Base-by-base conservation (phyloP, 2,113 vertebrate species). In the Mirza zaza region DNA sequence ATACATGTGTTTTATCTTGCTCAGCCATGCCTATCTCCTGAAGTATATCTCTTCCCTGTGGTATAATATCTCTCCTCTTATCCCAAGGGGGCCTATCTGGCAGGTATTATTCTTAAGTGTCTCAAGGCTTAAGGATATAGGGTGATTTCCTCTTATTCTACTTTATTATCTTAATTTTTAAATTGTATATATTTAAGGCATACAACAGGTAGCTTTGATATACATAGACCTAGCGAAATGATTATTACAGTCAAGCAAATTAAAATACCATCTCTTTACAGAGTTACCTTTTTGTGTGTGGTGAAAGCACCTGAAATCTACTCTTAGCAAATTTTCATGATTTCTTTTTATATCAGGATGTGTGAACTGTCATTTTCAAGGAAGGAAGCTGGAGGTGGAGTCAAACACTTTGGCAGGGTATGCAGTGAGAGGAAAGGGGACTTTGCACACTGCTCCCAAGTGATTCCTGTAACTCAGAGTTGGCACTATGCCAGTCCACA, bases 1-100 rank as follows among this genome's bases (percentile, higher is more conserved):
- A 18, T 6, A 4, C 3, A 2, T 9, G n/a, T 29, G 20, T 32
- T 23, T 27, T 32, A n/a, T 45, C 34, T 7, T 0, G 29, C 42
- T 48, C 10, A 17, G 59, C 61, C 12, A 34, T 17, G 4, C 29
- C 5, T 9, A 48, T 21, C 12, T 5, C 70, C 52, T 70, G 36
- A 4, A 50, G 29, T 20, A 25, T 34, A 29, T 34, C 5, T 1
- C 0, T 71, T 59, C 8, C 13, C 32, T 42, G 34, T 36, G 5
- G 11, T n/a, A 15, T 5, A 15, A 9, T 17, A 29, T 50, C 3
- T 25, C 67, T 23, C 29, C 34, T 89, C 57, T 67, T 59, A n/a
- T 27, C 14, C 71, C 34, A 81, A 27, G 6, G 8, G 65, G n/a
- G 6, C n/a, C 25, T 67, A 1, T 29, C 23, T 70, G 71, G 29